Evolutionary conservation across 2,113 vertebrate genomes (phyloP), one percentile per base, ranked within the genome.

Genomic region (Nycticorax nycticorax): DNA sequence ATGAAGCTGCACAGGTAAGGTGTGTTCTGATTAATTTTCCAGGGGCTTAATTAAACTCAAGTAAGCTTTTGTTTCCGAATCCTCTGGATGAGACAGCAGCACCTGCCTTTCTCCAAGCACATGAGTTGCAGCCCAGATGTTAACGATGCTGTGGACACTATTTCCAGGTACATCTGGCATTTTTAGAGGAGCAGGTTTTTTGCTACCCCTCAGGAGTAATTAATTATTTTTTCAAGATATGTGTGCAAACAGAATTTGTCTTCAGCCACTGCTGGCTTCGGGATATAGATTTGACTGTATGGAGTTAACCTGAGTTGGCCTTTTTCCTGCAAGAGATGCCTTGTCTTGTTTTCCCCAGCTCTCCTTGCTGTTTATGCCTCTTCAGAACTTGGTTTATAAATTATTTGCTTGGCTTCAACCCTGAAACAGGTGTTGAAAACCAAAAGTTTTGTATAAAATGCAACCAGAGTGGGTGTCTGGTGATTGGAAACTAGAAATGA

Each of bases 1-100:
- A 99, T 0, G 99, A 99, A 97, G 99, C 99, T 89, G 99, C 99
- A 59, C 99, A 99, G 99, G 99, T 99, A 98, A 93, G 96, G 85
- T 69, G 55, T 37, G 26, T 76, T 80, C 64, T n/a, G 18, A 33
- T 57, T 71, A 4, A 6, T 77, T 72, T 60, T 41, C 84, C 67
- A 55, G 48, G 39, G 28, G 28, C 35, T 63, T 48, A 15, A 33
- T 33, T 56, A 45, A 88, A 39, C 47, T 26, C 30, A 17, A n/a
- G 7, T 5, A 23, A 76, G n/a, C 0, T 33, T 62, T 47, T 75
- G 14, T 30, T 66, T 18, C 33, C 2, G 0, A 53, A 39, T 48
- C 62, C 39, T 67, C 12, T 1, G 15, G 43, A 12, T 45, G 53
- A 50, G n/a, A 10, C 41, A 24, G 55, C 63, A 67, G 91, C 72